phyloP scores from a whole-genome alignment of 2,113 vertebrate genomes.

The Lepus americanus region DNA sequence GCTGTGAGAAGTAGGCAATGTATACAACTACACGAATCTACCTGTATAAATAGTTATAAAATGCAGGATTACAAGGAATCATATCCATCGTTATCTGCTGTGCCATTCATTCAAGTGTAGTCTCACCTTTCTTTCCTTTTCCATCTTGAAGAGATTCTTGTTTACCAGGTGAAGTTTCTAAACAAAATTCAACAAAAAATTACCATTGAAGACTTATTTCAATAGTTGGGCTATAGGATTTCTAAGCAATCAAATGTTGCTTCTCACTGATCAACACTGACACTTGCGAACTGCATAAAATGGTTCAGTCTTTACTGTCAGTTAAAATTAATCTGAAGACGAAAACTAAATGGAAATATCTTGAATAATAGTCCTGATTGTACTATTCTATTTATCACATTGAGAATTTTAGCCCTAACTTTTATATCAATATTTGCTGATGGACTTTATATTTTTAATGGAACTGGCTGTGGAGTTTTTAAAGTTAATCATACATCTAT shows the following conservation, averaged over 20 bases:
- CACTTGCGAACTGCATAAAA: not conserved
- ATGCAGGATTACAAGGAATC: conserved; percentile 25
- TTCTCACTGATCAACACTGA: conserved; percentile 31
- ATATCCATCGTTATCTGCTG: conserved; percentile 45
- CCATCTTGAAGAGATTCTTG: conserved; percentile 72
- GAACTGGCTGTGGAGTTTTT: not conserved
- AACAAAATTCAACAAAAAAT: conserved; percentile 70
- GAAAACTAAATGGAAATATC: not conserved
- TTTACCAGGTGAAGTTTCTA: conserved; percentile 31
- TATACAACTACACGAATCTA: not conserved
- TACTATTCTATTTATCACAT: not conserved
- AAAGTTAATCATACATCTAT: not conserved
- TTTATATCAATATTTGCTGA: not conserved
- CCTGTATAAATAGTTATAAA: conserved; percentile 46
- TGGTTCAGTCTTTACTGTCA: not conserved
- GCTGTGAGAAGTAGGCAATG: not conserved
- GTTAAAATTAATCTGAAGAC: conserved; percentile 54
- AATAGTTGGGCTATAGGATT: not conserved
- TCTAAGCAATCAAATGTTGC: not conserved
- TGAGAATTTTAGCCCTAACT: not conserved
- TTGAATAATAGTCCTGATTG: not conserved
- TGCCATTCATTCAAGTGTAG: conserved; percentile 71
- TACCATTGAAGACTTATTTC: conserved; percentile 36
- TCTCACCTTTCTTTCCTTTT: conserved; percentile 76
- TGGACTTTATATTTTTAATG: not conserved